Percentiles rank a stretch among this genome's conserved stretches.
phyloP scores from a whole-genome alignment of 2,797 vertebrate genomes.

The Notamacropus eugenii region DNA sequence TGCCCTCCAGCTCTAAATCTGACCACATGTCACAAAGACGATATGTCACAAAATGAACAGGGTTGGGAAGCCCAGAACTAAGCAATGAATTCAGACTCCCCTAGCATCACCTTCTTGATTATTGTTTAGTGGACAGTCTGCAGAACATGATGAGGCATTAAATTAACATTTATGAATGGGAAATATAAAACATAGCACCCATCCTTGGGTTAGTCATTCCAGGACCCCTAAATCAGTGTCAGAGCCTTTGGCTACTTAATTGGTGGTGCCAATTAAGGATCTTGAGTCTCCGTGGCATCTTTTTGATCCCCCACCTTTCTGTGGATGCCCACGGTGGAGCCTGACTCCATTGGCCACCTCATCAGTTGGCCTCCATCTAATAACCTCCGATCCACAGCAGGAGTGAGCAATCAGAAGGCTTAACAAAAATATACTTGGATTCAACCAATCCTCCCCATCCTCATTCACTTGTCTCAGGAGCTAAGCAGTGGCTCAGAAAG shows the following conservation, averaged over 20 bases:
- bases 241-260: constrained; percentile 58
- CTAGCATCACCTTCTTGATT: constrained; percentile 53
- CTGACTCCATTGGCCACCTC: background rate
- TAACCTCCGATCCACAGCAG: constrained; percentile 37
- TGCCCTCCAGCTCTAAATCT: constrained; percentile 44
- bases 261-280: constrained; percentile 67
- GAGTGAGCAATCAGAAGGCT: constrained; percentile 45
- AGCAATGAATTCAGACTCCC: constrained; percentile 61
- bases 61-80: constrained; percentile 33
- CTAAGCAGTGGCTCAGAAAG: constrained; percentile 32
- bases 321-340: background rate
- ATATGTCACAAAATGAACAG: constrained; percentile 61
- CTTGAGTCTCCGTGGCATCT: constrained; percentile 23
- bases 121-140: constrained; percentile 70
- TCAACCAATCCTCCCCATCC: constrained; percentile 42
- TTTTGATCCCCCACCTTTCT: constrained; percentile 35
- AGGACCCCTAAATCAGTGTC: constrained; percentile 59
- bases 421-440: constrained; percentile 59
- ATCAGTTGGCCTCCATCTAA: constrained; percentile 21
- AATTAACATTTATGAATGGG: constrained; percentile 72
- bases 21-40: background rate
- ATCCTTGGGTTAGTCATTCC: constrained; percentile 25
- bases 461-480: constrained; percentile 58
- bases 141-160: constrained; percentile 54
- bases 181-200: constrained; percentile 45